phyloP scores from a whole-genome alignment of 2,113 vertebrate genomes.

The Saiga tatarica region DNA sequence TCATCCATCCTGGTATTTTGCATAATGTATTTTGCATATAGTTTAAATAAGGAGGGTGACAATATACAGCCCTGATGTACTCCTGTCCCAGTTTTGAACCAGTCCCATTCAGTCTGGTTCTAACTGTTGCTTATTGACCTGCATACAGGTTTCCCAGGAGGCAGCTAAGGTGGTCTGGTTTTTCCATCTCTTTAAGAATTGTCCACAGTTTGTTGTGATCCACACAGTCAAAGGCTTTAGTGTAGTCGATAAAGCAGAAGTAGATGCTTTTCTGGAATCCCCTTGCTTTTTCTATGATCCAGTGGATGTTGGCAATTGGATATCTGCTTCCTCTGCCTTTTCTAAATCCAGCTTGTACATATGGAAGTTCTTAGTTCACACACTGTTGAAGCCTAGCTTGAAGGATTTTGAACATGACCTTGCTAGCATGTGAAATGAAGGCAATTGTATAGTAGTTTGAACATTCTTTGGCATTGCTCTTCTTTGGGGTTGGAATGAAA shows the following conservation, averaged over 20 bases:
- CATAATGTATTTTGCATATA: not conserved
- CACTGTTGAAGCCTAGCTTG: not conserved
- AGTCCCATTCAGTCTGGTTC: not conserved
- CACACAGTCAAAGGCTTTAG: not conserved
- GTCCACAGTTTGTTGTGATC: not conserved
- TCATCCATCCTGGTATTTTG: not conserved
- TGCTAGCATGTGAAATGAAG: not conserved
- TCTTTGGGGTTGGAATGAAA: not conserved
- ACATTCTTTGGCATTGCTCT: not conserved
- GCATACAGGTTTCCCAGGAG: not conserved
- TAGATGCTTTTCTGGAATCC: not conserved
- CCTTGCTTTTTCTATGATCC: not conserved
- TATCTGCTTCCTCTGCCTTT: not conserved
- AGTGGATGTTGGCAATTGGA: not conserved
- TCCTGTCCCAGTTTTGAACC: not conserved
- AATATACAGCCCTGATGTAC: not conserved
- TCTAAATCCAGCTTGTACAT: not conserved
- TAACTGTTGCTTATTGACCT: not conserved
- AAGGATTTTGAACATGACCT: not conserved
- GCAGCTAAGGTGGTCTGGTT: not conserved
- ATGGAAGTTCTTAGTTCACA: not conserved
- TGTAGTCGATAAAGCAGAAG: not conserved
- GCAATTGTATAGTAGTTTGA: not conserved
- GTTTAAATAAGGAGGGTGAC: not conserved
- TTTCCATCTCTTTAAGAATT: not conserved